Percentiles rank a stretch among this genome's conserved stretches.
phyloP scores from a whole-genome alignment of 2,113 vertebrate genomes.

The Fregata magnificens region DNA sequence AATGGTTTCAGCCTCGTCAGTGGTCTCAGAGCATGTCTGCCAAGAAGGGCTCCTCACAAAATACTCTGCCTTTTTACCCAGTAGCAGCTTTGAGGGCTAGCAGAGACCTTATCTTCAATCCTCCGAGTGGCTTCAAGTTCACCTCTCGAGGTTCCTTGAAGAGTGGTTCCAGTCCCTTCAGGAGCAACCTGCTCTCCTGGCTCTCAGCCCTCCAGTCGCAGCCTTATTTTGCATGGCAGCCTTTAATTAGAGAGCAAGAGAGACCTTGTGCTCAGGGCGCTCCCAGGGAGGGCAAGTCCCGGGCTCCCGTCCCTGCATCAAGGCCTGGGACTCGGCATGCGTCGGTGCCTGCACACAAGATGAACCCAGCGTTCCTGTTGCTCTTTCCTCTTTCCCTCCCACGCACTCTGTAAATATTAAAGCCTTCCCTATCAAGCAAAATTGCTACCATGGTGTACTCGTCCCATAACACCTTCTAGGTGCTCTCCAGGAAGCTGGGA shows the following conservation, averaged over 20 bases:
- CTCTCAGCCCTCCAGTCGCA: background rate
- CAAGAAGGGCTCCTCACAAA: background rate
- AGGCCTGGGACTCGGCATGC: background rate
- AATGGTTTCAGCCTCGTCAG: background rate
- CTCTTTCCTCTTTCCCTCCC: background rate
- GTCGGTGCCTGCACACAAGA: background rate
- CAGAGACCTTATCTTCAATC: background rate
- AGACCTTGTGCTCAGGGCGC: background rate
- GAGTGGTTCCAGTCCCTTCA: background rate
- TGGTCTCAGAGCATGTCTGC: background rate
- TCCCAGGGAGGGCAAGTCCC: background rate
- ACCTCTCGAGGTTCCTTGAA: background rate
- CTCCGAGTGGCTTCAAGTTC: background rate
- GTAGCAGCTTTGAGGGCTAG: background rate
- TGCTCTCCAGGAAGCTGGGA: background rate
- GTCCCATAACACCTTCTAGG: background rate
- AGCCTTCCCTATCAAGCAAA: background rate
- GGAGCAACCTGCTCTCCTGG: slow-evolving; percentile 35
- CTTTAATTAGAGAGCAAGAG: slow-evolving; percentile 23
- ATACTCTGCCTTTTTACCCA: background rate
- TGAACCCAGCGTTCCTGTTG: background rate
- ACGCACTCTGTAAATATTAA: background rate
- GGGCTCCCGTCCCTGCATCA: background rate
- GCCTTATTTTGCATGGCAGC: background rate
- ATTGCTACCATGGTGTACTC: background rate